Conservation (phyloP, 2,797 vertebrate genomes). For the Xerus rutilus region DNA sequence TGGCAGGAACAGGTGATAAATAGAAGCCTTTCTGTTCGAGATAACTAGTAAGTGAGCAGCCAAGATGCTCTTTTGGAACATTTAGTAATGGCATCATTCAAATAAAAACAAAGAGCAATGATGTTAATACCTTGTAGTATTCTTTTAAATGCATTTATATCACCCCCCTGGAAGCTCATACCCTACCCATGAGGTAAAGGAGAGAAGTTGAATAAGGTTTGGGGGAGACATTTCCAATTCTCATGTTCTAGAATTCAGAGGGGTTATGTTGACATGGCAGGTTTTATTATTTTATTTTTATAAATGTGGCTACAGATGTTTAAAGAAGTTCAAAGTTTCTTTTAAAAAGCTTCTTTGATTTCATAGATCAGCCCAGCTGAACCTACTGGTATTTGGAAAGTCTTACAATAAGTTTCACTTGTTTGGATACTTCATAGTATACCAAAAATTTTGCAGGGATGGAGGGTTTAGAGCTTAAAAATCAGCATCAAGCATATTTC, state of each 20-base stretch:
- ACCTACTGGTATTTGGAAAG: neutral
- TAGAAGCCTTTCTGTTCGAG: conserved; percentile 45
- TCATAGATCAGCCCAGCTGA: neutral
- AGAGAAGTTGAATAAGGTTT: neutral
- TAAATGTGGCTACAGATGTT: neutral
- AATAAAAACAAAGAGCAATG: conserved; percentile 69
- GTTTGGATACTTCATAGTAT: neutral
- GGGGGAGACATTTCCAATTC: neutral
- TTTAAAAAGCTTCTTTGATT: conserved; percentile 41
- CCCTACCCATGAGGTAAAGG: conserved; percentile 26
- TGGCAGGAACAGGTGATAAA: conserved; percentile 26
- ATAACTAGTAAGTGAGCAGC: conserved; percentile 51
- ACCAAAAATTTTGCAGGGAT: neutral
- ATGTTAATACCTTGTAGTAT: conserved; percentile 15
- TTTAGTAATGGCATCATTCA: conserved; percentile 75
- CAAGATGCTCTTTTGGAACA: conserved; percentile 66
- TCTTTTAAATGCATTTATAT: conserved; percentile 39
- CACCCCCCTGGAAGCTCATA: conserved; percentile 30
- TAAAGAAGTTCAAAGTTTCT: conserved; percentile 52
- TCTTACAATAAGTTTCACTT: conserved; percentile 26
- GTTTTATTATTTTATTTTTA: conserved; percentile 56
- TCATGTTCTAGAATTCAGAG: neutral
- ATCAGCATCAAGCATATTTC: neutral
- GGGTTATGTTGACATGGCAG: neutral
- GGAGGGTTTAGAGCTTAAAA: conserved; percentile 20